A percentile compares a stretch with the other conserved stretches of the same genome.
Evolutionary conservation across 2,113 vertebrate genomes (phyloP).

Genomic region (Callithrix jacchus): DNA sequence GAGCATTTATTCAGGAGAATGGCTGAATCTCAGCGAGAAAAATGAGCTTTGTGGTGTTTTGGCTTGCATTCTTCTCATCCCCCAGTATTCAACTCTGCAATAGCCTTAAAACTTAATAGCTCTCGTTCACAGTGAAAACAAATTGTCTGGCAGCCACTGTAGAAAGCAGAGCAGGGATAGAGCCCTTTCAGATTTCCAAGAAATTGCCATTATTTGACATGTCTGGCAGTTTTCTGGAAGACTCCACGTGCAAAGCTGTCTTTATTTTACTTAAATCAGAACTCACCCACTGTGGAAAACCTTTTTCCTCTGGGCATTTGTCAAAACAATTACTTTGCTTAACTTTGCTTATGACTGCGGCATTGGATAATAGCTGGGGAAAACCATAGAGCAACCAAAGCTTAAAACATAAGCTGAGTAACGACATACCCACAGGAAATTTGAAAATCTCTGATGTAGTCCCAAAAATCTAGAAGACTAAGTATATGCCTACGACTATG

Average conservation of each 20-base stretch:
- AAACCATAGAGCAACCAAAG: neutral
- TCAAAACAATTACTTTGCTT: conserved; percentile 10
- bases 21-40: neutral
- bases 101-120: neutral
- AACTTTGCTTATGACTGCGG: neutral
- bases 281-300: neutral
- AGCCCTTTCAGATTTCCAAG: neutral
- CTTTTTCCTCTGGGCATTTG: neutral
- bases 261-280: neutral
- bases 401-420: neutral
- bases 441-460: neutral
- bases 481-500: neutral
- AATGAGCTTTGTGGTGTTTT: neutral
- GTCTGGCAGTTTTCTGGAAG: neutral
- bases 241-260: neutral
- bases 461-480: neutral
- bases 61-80: neutral
- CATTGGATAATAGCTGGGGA: neutral
- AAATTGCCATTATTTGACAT: neutral
- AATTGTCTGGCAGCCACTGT: neutral
- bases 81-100: neutral
- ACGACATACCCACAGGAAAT: neutral
- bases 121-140: neutral
- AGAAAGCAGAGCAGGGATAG: neutral
- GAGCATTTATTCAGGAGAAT: neutral